Conservation (phyloP, 1,140 invertebrate genomes). For the Drosophila subobscura region DNA sequence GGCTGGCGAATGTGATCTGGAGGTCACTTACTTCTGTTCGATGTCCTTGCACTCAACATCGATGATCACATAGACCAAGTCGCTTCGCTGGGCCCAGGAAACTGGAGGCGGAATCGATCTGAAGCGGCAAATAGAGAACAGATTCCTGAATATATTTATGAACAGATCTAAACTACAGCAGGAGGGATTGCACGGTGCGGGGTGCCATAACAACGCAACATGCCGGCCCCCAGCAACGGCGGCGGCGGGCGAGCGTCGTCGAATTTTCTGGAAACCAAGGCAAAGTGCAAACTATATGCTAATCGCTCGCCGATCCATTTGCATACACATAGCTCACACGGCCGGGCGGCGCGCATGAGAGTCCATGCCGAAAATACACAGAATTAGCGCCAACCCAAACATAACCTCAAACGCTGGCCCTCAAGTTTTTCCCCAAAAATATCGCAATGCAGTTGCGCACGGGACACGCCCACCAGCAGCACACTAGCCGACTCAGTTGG, state of each 20-base stretch:
- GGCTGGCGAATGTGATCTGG: background rate
- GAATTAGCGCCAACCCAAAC: slow-evolving; percentile 54
- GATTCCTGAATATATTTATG: slow-evolving; percentile 21
- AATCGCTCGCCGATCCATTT: slow-evolving; percentile 31
- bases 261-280: slow-evolving; percentile 21
- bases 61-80: slow-evolving; percentile 92
- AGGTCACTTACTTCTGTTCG: slow-evolving; percentile 86
- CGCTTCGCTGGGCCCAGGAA: slow-evolving; percentile 95
- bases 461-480: slow-evolving; percentile 58
- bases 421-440: slow-evolving; percentile 38
- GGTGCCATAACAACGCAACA: slow-evolving; percentile 25
- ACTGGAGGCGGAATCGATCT: slow-evolving; percentile 90
- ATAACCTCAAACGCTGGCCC: slow-evolving; percentile 66
- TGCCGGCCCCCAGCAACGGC: slow-evolving; percentile 30
- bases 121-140: slow-evolving; percentile 26
- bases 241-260: background rate
- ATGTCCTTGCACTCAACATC: slow-evolving; percentile 95
- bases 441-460: slow-evolving; percentile 62
- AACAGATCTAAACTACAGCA: slow-evolving; percentile 21
- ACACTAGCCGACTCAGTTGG: background rate
- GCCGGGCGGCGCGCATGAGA: slow-evolving; percentile 21
- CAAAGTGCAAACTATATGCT: slow-evolving; percentile 22
- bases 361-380: slow-evolving; percentile 51
- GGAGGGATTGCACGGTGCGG: background rate
- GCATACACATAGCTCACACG: slow-evolving; percentile 26